phyloP scores from a whole-genome alignment of 2,113 vertebrate genomes.

The Oplegnathus fasciatus region DNA sequence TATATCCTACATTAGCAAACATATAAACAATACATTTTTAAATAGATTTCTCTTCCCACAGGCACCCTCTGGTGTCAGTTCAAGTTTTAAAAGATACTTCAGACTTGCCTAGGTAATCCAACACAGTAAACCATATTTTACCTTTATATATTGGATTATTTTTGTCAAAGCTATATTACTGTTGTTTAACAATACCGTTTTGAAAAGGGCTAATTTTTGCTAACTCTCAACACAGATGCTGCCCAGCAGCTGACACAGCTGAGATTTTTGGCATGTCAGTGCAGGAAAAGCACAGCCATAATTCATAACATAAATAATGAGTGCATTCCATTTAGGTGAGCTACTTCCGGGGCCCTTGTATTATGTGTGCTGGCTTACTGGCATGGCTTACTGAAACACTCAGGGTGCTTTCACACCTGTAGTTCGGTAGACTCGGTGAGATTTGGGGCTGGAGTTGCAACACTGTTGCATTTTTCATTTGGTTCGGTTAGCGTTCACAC shows the following conservation, averaged over 20 bases:
- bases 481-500: too few species aligned
- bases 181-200: not conserved
- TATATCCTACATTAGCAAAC: not conserved
- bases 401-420: too few species aligned
- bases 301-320: not conserved
- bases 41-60: not conserved
- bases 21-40: not conserved
- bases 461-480: too few species aligned
- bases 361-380: slow-evolving; percentile 1
- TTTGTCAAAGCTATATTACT: not conserved
- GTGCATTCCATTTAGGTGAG: not conserved
- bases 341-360: not conserved
- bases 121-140: not conserved
- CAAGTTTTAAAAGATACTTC: not conserved
- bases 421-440: too few species aligned
- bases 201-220: not conserved
- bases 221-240: too few species aligned
- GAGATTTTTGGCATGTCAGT: not conserved
- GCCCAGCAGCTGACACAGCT: too few species aligned
- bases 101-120: not conserved
- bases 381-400: not conserved
- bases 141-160: not conserved
- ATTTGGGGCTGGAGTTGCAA: too few species aligned
- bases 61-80: not conserved
- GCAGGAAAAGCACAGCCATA: not conserved